Percentiles rank a stretch among this genome's conserved stretches.
Evolutionary conservation across 2,888 invertebrate species (phyloP).

Genomic region (Phaonia tiefii): DNA sequence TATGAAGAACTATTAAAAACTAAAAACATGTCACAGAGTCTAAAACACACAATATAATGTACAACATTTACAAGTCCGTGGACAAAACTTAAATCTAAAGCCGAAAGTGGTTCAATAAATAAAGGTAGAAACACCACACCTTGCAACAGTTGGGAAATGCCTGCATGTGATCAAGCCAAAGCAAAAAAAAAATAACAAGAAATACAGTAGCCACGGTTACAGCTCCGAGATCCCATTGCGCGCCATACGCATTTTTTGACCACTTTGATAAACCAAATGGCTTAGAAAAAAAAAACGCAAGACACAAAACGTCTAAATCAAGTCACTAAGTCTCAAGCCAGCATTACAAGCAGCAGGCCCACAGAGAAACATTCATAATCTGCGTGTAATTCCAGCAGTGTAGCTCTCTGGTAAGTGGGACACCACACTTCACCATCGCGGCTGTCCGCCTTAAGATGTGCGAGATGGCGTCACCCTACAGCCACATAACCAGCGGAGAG

Average conservation of each 20-base stretch:
- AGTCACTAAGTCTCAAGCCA: slow-evolving; percentile 24
- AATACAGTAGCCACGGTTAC: background rate
- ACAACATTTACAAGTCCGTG: slow-evolving; percentile 59
- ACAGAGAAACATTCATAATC: slow-evolving; percentile 53
- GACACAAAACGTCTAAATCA: slow-evolving; percentile 33
- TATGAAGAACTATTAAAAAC: slow-evolving; percentile 56
- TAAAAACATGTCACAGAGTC: slow-evolving; percentile 57
- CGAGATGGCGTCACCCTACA: slow-evolving; percentile 60
- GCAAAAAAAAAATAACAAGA: background rate
- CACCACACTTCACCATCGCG: slow-evolving; percentile 32
- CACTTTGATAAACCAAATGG: background rate
- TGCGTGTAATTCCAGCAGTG: slow-evolving; percentile 66
- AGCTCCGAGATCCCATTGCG: background rate
- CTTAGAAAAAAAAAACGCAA: slow-evolving; percentile 17
- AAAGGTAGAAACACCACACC: slow-evolving; percentile 60
- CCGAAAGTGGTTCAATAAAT: slow-evolving; percentile 64
- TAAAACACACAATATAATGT: slow-evolving; percentile 52
- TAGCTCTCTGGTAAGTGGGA: slow-evolving; percentile 57
- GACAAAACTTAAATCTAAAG: slow-evolving; percentile 6
- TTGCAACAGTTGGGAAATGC: slow-evolving; percentile 57
- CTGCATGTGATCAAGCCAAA: background rate
- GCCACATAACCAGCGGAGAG: slow-evolving; percentile 20
- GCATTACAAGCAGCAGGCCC: slow-evolving; percentile 21
- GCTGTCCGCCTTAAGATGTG: background rate
- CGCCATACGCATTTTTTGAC: slow-evolving; percentile 46